A percentile compares a stretch with the other conserved stretches of the same genome.
Evolutionary conservation across 2,797 vertebrate genomes (phyloP).

Genomic region (Pseudochirops cupreus): DNA sequence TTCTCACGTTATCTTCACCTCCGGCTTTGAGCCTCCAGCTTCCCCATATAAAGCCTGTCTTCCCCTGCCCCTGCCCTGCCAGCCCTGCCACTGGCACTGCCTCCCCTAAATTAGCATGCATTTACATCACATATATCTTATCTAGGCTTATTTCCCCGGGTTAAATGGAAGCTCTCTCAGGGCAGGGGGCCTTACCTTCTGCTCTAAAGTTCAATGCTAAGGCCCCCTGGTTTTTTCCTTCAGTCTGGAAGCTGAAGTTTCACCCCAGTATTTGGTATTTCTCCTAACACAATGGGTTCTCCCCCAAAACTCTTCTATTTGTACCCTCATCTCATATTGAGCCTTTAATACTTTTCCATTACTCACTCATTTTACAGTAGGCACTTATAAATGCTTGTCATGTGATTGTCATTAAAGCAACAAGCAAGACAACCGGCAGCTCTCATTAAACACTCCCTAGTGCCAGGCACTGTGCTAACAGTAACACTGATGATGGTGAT

Average conservation of each 20-base stretch:
- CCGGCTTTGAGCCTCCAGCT: constrained; percentile 82
- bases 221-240: background rate
- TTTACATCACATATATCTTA: background rate
- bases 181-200: background rate
- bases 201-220: too few species aligned
- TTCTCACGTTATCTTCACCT: constrained; percentile 73
- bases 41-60: constrained; percentile 48
- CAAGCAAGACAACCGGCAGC: background rate
- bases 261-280: background rate
- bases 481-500: background rate
- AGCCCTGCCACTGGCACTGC: background rate
- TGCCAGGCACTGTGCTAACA: background rate
- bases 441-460: background rate
- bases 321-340: background rate
- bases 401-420: background rate
- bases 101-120: background rate
- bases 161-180: background rate
- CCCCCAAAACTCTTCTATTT: background rate
- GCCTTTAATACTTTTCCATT: background rate
- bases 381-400: background rate
- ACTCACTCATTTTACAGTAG: background rate
- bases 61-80: background rate
- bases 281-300: background rate
- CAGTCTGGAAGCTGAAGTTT: background rate
- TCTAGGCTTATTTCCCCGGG: background rate